phyloP scores from a whole-genome alignment of 2,888 invertebrate genomes.

The Hirtodrosophila confusa region DNA sequence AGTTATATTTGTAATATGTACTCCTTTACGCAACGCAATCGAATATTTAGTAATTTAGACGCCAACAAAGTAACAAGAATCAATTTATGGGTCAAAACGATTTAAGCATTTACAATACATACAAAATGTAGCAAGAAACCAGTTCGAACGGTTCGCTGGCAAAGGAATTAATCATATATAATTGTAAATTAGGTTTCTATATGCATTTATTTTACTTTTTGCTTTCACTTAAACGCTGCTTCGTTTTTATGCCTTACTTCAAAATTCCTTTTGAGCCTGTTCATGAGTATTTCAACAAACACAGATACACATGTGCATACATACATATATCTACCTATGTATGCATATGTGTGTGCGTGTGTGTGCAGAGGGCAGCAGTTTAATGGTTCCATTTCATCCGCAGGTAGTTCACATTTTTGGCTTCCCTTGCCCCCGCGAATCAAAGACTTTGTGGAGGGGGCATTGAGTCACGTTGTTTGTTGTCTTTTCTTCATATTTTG shows the following conservation, averaged over 20 bases:
- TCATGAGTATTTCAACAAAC: no score
- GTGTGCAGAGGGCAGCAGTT: no score
- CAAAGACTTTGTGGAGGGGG: no score
- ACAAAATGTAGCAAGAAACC: conserved; percentile 34
- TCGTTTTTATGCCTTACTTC: no score
- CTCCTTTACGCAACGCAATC: conserved; percentile 2
- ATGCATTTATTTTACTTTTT: conserved; percentile 5
- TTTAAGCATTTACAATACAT: conserved; percentile 17
- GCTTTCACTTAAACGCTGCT: background rate
- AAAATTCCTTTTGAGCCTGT: no score
- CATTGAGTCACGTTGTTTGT: conserved; percentile 2
- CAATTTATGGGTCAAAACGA: conserved; percentile 5
- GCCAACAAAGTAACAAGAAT: conserved; percentile 4
- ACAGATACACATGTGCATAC: no score
- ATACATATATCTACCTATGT: no score
- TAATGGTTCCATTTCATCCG: no score
- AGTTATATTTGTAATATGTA: conserved; percentile 15
- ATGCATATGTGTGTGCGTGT: no score
- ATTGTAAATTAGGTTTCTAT: conserved; percentile 52
- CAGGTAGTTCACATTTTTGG: no score
- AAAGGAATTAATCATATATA: conserved; percentile 43
- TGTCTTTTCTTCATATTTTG: background rate
- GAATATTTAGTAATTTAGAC: conserved; percentile 9
- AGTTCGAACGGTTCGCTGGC: conserved; percentile 28
- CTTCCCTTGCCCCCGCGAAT: no score